These are phyloP conservation scores for Patella ulyssiponensis DNA, from an alignment of 2,888 invertebrate species.

Conservation along the genomic window DNA sequence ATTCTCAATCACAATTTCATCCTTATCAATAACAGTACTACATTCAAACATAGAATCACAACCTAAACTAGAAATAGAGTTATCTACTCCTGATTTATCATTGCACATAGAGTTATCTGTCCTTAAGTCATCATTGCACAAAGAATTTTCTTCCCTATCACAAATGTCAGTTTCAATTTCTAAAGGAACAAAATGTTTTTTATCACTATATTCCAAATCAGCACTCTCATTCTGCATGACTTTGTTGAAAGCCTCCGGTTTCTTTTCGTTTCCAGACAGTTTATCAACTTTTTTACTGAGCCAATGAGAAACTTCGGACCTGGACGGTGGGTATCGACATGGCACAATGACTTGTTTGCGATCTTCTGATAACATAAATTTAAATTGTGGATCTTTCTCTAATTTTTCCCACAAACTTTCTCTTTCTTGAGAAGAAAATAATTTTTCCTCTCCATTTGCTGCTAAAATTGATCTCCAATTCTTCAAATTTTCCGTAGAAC, in stretches of 20 bases:
- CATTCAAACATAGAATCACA: conserved; percentile 10
- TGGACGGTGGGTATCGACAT: conserved; percentile 50
- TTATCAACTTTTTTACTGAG: conserved; percentile 21
- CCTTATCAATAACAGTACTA: conserved; percentile 7
- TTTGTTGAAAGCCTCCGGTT: background rate
- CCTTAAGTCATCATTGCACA: background rate
- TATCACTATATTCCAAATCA: background rate
- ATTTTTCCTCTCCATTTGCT: conserved; percentile 31
- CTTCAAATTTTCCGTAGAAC: conserved; percentile 38
- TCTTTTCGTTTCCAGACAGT: background rate
- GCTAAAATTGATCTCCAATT: conserved; percentile 48
- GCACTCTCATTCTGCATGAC: background rate
- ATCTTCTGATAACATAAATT: conserved; percentile 52
- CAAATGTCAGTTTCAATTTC: background rate
- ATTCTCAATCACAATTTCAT: background rate
- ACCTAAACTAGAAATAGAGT: background rate
- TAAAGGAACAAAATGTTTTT: background rate
- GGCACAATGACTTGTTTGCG: conserved; percentile 54
- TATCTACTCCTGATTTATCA: background rate
- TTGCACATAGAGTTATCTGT: background rate
- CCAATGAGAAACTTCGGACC: conserved; percentile 45
- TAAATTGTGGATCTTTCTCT: conserved; percentile 49
- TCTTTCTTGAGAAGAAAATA: conserved; percentile 43
- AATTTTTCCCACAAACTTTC: conserved; percentile 45
- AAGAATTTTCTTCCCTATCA: background rate